These are phyloP conservation scores for Tamandua tetradactyla DNA, from an alignment of 2,797 vertebrate species.

Conservation along the genomic window DNA sequence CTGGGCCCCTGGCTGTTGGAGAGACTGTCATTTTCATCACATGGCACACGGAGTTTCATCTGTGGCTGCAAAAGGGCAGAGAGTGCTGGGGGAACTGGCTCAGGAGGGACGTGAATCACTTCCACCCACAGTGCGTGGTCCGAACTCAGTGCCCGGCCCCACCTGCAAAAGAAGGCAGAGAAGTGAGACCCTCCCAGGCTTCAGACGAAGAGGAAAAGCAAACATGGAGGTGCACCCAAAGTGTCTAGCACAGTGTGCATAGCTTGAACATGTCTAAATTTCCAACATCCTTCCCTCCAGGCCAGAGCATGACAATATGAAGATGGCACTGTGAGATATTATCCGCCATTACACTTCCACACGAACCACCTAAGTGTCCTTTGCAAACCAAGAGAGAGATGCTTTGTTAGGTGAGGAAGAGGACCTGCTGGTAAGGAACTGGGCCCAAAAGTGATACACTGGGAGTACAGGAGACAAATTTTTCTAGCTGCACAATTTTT, in stretches of 20 bases:
- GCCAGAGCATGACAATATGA: neutral
- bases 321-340: neutral
- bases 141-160: neutral
- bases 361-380: too few relatives aligned
- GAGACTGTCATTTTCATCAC: neutral
- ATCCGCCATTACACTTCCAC: too few relatives aligned
- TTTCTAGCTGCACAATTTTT: neutral
- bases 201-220: neutral
- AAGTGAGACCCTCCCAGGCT: neutral
- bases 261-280: neutral
- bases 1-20: neutral
- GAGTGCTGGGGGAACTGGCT: neutral
- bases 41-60: neutral
- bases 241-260: neutral
- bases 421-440: neutral
- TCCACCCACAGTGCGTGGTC: neutral
- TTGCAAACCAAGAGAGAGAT: neutral
- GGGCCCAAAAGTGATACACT: neutral
- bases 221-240: neutral
- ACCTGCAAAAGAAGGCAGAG: neutral
- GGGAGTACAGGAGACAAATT: neutral
- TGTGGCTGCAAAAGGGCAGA: neutral
- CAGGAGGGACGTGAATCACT: neutral
- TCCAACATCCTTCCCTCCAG: neutral
- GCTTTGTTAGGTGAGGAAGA: neutral